Evolutionary conservation across 1,140 invertebrate species (phyloP).

Genomic region (Monochamus saltuarius): DNA sequence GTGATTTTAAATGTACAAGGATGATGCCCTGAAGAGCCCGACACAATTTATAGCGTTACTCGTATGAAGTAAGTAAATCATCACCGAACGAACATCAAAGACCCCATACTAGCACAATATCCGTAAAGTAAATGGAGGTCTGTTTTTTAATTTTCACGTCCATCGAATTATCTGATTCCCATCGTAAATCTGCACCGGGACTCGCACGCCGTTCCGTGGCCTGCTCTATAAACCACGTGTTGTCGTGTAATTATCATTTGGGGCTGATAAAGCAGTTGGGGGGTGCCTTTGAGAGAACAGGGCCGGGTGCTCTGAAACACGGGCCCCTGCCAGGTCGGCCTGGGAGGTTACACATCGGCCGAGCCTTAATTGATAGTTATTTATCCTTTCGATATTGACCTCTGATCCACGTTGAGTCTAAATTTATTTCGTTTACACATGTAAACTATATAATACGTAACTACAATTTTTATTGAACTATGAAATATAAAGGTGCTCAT

Average conservation of each 20-base stretch:
- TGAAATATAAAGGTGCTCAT: too few relatives aligned
- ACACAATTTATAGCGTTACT: too few relatives aligned
- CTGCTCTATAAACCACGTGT: slow-evolving; percentile 20
- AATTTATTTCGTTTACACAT: slow-evolving; percentile 10
- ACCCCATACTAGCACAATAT: too few relatives aligned
- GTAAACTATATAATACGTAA: not conserved
- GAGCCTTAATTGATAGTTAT: slow-evolving; percentile 32
- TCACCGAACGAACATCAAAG: too few relatives aligned
- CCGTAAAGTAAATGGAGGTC: too few relatives aligned
- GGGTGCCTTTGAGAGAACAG: slow-evolving; percentile 37
- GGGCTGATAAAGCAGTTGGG: slow-evolving; percentile 45
- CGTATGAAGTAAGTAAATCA: too few relatives aligned
- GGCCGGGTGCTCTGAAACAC: slow-evolving; percentile 43
- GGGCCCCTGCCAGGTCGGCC: slow-evolving; percentile 33
- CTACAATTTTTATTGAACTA: too few relatives aligned
- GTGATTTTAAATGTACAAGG: too few relatives aligned
- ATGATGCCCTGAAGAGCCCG: too few relatives aligned
- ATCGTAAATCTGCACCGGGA: slow-evolving; percentile 13
- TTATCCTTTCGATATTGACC: slow-evolving; percentile 29
- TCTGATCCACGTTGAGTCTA: not conserved
- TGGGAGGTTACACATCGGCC: slow-evolving; percentile 32
- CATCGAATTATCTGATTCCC: slow-evolving; percentile 14
- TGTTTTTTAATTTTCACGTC: not conserved
- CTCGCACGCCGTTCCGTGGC: slow-evolving; percentile 12
- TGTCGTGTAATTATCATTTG: slow-evolving; percentile 23